Evolutionary conservation across 2,888 invertebrate genomes (phyloP), one percentile per base, ranked within the genome.

Genomic region (Tachystola acroxantha): DNA sequence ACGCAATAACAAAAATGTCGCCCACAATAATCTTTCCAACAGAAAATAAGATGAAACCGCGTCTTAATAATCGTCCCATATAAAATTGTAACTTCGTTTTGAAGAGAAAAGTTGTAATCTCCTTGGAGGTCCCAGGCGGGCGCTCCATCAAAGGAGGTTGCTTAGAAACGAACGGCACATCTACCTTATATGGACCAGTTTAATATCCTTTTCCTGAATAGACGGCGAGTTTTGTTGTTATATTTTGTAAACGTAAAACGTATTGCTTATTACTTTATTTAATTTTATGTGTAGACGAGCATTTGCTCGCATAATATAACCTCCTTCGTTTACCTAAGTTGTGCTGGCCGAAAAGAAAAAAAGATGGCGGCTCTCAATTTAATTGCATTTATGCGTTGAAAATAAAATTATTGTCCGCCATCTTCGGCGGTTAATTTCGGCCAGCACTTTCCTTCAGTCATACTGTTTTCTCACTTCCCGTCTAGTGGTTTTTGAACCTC

Each of bases 71-170:
- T 19, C 24, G 32, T 46, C 43, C 44, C 48, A 51, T 45, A 61
- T 53, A 58, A 60, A 31, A 59, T 55, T 40, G 47, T 57, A 51
- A 63, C 57, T 62, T 57, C 29, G 39, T 39, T 61, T 60, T 52
- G 49, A 47, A 55, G 52, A 46, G 52, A 48, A 60, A 64, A 63
- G 54, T 64, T 67, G 53, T 61, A 63, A 66, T 62, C 56, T 62
- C 40, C 45, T 46, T 42, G n/a, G 51, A 44, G 42, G 50, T 56
- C 52, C 53, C 51, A 38, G 34, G 54, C 35, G 57, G 50, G 60
- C 39, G 35, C 53, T 67, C 59, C 53, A 55, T 66, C 64, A 57
- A 56, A 47, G 49, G 40, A 27, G 46, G 38, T 28, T 57, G 55
- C 45, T 47, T 46, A 51, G 57, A 61, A 64, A 64, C 60, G 61